phyloP scores from a whole-genome alignment of 1,140 invertebrate genomes.

The Leucophenga varia region DNA sequence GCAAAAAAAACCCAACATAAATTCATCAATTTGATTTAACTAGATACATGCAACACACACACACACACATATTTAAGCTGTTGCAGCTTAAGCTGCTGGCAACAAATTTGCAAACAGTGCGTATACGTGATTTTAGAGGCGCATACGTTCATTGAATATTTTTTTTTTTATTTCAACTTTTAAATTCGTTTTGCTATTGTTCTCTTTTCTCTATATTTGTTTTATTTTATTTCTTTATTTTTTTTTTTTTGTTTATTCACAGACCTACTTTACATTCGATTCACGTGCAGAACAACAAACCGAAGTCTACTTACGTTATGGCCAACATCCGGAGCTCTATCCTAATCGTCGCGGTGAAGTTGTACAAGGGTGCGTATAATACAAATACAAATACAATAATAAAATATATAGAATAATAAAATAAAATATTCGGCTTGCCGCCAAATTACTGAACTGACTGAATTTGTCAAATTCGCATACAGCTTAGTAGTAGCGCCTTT shows the following conservation, averaged over 20 bases:
- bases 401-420: neutral
- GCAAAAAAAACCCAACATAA: too few relatives aligned
- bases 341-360: conserved; percentile 85
- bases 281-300: conserved; percentile 83
- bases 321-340: conserved; percentile 88
- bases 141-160: conserved; percentile 10
- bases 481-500: conserved; percentile 26
- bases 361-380: conserved; percentile 66
- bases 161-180: conserved; percentile 17
- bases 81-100: too few relatives aligned
- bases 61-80: too few relatives aligned
- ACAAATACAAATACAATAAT: neutral
- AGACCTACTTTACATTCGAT: conserved; percentile 65
- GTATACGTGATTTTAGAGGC: neutral
- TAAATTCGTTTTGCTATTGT: conserved; percentile 9
- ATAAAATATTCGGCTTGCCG: too few relatives aligned
- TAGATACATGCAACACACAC: too few relatives aligned
- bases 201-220: neutral
- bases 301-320: conserved; percentile 84
- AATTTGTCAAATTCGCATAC: too few relatives aligned
- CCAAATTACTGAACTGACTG: too few relatives aligned
- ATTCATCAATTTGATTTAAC: too few relatives aligned
- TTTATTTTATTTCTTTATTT: conserved; percentile 8
- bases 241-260: conserved; percentile 12
- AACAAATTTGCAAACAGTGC: too few relatives aligned